A percentile compares a stretch with the other conserved stretches of the same genome.
These are phyloP conservation scores for Melanostigma gelatinosum DNA, from an alignment of 2,113 vertebrate genomes.

Conservation along the genomic window DNA sequence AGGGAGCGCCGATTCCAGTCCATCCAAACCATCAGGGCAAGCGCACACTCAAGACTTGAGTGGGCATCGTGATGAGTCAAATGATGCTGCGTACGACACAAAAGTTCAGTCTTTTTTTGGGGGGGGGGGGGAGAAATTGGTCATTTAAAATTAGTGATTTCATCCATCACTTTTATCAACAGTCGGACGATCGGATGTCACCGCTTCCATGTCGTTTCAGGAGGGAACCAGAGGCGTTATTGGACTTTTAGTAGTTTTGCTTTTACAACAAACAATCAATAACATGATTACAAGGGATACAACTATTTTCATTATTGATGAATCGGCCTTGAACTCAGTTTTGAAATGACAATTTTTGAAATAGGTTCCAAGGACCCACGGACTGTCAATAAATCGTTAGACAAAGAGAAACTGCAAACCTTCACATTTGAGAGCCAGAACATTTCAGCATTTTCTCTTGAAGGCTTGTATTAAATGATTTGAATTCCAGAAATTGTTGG, in stretches of 20 bases:
- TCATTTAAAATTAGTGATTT: neutral
- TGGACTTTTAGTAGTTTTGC: neutral
- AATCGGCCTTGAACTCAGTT: neutral
- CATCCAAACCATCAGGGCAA: constrained; percentile 21
- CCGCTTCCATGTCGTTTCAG: neutral
- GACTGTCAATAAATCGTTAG: neutral
- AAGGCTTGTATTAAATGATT: neutral
- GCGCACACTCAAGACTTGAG: constrained; percentile 20
- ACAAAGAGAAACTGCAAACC: neutral
- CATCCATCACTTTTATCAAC: neutral
- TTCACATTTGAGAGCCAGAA: neutral
- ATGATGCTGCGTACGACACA: neutral
- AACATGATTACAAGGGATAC: neutral
- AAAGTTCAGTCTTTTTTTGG: neutral
- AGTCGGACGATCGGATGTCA: neutral
- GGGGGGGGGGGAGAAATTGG: neutral
- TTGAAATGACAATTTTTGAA: neutral
- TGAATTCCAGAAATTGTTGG: neutral
- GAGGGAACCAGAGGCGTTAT: neutral
- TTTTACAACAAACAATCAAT: neutral
- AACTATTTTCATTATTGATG: neutral
- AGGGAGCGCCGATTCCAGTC: constrained; percentile 34
- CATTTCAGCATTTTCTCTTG: neutral
- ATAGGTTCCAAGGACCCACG: neutral
- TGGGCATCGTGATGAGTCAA: constrained; percentile 4